Conservation (phyloP, 2,888 invertebrate genomes). For the Pristionchus mayeri region DNA sequence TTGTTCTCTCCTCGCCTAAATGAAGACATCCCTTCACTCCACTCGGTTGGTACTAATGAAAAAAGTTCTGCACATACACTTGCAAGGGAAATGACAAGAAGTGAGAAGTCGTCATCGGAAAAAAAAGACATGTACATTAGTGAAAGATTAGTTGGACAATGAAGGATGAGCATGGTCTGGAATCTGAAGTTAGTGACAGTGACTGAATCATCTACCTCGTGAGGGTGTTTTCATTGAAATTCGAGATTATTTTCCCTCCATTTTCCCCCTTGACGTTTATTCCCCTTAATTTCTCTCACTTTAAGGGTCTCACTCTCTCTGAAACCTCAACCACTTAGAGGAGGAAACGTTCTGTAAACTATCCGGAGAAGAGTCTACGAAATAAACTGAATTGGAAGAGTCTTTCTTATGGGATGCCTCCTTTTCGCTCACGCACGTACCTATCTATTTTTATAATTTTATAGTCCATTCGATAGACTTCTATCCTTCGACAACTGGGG, state of each 20-base stretch:
- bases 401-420: too few species aligned
- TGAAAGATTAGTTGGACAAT: too few species aligned
- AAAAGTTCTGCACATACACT: neutral
- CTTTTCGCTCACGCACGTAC: too few species aligned
- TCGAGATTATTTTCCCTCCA: constrained; percentile 4
- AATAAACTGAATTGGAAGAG: constrained; percentile 7
- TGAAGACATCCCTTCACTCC: neutral
- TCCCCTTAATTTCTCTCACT: constrained; percentile 5
- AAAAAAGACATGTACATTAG: too few species aligned
- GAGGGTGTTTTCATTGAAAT: constrained; percentile 13
- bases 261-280: neutral
- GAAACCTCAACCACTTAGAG: constrained; percentile 19
- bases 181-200: neutral
- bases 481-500: too few species aligned
- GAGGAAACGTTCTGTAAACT: constrained; percentile 37
- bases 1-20: constrained; percentile 11
- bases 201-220: neutral
- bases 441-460: too few species aligned
- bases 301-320: neutral
- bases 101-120: neutral
- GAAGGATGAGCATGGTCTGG: neutral
- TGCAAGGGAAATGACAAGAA: neutral
- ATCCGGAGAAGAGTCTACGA: neutral
- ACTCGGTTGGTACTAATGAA: constrained; percentile 12
- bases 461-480: too few species aligned